These are phyloP conservation scores for Zalophus californianus DNA, from an alignment of 2,797 vertebrate species.

Conservation along the genomic window DNA sequence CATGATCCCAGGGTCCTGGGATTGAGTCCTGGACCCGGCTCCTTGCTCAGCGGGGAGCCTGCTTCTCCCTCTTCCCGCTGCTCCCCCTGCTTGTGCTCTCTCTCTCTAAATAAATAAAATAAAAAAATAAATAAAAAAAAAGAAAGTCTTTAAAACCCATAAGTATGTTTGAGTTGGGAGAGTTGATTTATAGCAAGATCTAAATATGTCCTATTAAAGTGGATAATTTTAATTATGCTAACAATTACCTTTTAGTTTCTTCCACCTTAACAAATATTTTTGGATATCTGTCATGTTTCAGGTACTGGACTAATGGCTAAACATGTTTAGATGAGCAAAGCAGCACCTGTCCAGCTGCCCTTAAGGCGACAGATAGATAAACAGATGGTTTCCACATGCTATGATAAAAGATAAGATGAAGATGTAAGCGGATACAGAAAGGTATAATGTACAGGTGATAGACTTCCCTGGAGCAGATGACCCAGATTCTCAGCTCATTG, in stretches of 20 bases:
- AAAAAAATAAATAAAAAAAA: too few species aligned
- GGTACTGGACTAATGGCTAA: neutral
- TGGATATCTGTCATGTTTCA: neutral
- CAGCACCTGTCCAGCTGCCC: neutral
- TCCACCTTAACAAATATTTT: constrained; percentile 23
- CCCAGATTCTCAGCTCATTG: neutral
- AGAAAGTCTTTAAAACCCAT: neutral
- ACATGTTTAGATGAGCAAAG: neutral
- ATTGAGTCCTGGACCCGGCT: too few species aligned
- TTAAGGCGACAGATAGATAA: neutral
- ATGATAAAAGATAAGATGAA: neutral
- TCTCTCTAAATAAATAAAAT: too few species aligned
- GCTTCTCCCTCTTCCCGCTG: too few species aligned
- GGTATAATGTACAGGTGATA: neutral
- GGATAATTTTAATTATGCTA: neutral
- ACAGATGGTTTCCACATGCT: neutral
- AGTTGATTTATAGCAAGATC: neutral
- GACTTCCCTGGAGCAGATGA: neutral
- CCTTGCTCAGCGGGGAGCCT: too few species aligned
- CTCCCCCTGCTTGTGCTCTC: too few species aligned
- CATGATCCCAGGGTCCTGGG: too few species aligned
- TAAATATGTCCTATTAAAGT: neutral
- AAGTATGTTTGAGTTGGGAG: neutral
- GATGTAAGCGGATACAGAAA: neutral
- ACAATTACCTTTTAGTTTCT: constrained; percentile 16